These are phyloP conservation scores for Osmerus mordax DNA, from an alignment of 2,113 vertebrate genomes.

Conservation along the genomic window DNA sequence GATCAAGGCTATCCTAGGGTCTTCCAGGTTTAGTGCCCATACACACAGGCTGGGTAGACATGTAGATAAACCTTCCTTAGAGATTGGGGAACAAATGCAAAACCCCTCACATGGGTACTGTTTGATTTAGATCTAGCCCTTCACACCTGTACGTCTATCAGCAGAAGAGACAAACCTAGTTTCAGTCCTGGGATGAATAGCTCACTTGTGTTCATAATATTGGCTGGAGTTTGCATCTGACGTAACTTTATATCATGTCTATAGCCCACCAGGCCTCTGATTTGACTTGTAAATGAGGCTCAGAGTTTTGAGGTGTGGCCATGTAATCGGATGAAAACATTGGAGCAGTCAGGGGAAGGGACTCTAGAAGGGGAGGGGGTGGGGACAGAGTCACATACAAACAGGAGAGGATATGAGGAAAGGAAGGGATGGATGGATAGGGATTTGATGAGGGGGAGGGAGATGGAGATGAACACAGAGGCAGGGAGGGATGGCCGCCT, in stretches of 20 bases:
- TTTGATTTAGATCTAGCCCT: constrained; percentile 2
- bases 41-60: no score
- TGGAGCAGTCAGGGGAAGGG: background rate
- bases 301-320: constrained; percentile 38
- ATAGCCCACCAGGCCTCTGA: constrained; percentile 44
- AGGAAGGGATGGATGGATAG: background rate
- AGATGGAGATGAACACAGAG: background rate
- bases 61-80: no score
- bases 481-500: constrained; percentile 32
- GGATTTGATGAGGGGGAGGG: background rate
- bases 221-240: constrained; percentile 52
- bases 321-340: background rate
- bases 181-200: constrained; percentile 27
- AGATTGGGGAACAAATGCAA: no score
- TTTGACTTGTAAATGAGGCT: constrained; percentile 76
- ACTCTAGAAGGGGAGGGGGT: constrained; percentile 1
- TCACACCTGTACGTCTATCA: constrained; percentile 14
- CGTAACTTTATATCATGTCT: constrained; percentile 41
- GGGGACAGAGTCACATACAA: constrained; percentile 32
- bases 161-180: constrained; percentile 13
- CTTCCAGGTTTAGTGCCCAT: no score
- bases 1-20: no score
- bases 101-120: background rate
- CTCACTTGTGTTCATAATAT: constrained; percentile 45
- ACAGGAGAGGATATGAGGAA: background rate